Base-by-base conservation (phyloP, 92 coral and sea anemone species). In the Umimayanthus chanpuru region DNA sequence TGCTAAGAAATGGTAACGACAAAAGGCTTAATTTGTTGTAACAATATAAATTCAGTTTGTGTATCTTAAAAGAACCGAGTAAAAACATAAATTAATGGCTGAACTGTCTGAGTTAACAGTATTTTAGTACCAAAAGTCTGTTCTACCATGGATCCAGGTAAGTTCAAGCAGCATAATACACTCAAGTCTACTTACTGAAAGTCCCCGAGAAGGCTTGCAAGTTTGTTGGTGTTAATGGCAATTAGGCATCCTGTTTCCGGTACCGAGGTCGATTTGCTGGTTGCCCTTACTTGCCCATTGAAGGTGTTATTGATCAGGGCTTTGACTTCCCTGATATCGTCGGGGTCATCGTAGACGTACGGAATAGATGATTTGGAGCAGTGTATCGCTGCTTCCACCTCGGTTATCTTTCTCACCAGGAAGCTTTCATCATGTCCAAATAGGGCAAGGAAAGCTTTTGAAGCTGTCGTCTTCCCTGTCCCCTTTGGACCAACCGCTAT, bases 401-500 rank as follows among this genome's bases (percentile, higher is more conserved):
- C 66, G 14, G 39, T 40, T 43, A 85, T 10, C 81, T 85, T 49
- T 32, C 88, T 29, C 26, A 65, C 88, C 20, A 85, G 65, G 21
- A 20, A 15, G 10, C 6, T 81, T 21, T 73, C 38, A 3, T 39
- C 64, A 18, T 72, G 85, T 4, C 92, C 92, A 9, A 85, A 73
- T 9, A 89, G 78, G 28, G 89, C 30, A 14, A 85, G 89, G 64
- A 85, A 75, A 8, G 64, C 85, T 76, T 89, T 89, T 9, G 74
- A 70, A 20, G 92, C 88, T 0, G 89, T 89, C 8, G 89, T 85
- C 74, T 89, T 89, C 16, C 92, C 92, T 26, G 92, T 89, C 2
- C 88, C 92, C 64, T 89, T 89, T 36, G 88, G 88, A 20, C 92
- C 36, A 32, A 32, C 36, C 36, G 36, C 36, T 32, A 32, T 32